Evolutionary conservation across 2,888 invertebrate species (phyloP), one percentile per base, ranked within the genome.

Genomic region (Rhopalosiphum nymphaeae): DNA sequence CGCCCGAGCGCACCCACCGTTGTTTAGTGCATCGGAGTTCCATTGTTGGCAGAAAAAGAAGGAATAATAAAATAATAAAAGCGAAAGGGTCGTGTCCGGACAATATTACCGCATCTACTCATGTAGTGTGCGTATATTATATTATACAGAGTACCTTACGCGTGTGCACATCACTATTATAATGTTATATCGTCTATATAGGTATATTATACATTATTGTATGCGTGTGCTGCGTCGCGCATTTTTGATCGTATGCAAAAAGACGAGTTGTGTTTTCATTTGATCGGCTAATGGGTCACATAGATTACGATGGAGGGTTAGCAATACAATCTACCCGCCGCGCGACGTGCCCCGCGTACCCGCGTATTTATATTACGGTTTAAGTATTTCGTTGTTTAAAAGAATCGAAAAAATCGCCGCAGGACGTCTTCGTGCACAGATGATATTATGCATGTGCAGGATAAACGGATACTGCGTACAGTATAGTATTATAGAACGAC

Each of bases 201-300:
- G 53, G 53, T 53, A 53, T 53, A 21, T 53, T 5, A 53, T 53
- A 46, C 44, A 46, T 46, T 46, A 46, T 46, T 46, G 16, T 53
- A 16, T 53, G 16, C 29, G 89, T 44, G 57, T 61, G 57, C 16
- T 36, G 85, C 29, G 86, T 86, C 36, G 57, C 44, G 85, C 57
- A 57, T 91, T 86, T 86, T 57, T 86, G 78, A 57, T 91, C 44
- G 44, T 44, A 93, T 85, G 89, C 89, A 85, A 85, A 90, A 85
- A 90, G 78, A 89, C 93, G 46, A 61, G 85, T n/a, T 46, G 57
- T 93, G 93, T 93, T 93, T 93, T 93, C 93, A 89, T 93, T 93
- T 67, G 93, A 93, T 89, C 93, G 89, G 93, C 93, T 93, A 93
- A 93, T 93, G 89, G 89, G 78, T 89, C 89, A 44, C 78, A 29